Percentiles rank a stretch among this genome's conserved stretches.
Conservation (phyloP, 2,113 vertebrate genomes). For the Mus musculus region GRCm39 chr14:116276001-116276500, state of each 20-base stretch:
- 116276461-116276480: background rate
- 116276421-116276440: background rate
- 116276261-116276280: background rate
- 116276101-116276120: background rate
- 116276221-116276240: background rate
- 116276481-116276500: constrained; percentile 33
- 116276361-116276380: background rate
- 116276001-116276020: background rate
- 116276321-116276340: background rate
- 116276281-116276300: background rate
- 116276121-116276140: background rate
- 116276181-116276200: background rate
- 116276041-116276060: background rate
- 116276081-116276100: background rate
- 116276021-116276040: background rate
- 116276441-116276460: background rate
- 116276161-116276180: background rate
- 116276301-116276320: background rate
- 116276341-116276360: background rate
- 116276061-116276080: background rate
- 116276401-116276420: background rate
- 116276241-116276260: background rate
- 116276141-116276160: background rate
- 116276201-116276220: background rate
- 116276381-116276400: background rate